Percentiles rank a stretch among this genome's conserved stretches.
phyloP scores from a whole-genome alignment of 2,797 vertebrate species.

The Crypturellus tataupa region DNA sequence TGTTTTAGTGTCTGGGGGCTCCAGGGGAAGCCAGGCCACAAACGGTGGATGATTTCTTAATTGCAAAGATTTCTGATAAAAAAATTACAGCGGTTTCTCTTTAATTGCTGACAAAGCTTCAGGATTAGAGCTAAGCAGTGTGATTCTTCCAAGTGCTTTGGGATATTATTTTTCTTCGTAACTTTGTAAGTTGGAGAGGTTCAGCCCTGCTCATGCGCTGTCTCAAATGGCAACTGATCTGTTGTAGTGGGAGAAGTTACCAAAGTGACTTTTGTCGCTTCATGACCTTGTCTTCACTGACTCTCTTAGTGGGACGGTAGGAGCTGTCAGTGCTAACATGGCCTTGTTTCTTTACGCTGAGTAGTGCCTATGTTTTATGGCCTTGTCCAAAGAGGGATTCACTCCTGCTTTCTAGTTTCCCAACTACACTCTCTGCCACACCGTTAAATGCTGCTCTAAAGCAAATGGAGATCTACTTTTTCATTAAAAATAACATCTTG shows the following conservation, averaged over 20 bases:
- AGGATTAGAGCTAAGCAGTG: neutral
- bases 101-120: slow-evolving; percentile 42
- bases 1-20: neutral
- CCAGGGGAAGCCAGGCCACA: neutral
- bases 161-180: neutral
- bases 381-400: neutral
- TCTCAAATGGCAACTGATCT: too few relatives aligned
- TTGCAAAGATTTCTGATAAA: neutral
- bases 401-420: neutral
- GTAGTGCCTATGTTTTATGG: neutral
- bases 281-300: neutral
- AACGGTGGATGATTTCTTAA: slow-evolving; percentile 38
- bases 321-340: neutral
- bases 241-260: neutral
- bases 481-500: neutral
- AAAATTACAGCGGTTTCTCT: slow-evolving; percentile 2
- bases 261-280: neutral
- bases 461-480: neutral
- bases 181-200: neutral
- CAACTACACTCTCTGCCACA: neutral
- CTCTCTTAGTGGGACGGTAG: neutral
- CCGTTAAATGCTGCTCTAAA: neutral
- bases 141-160: slow-evolving; percentile 32
- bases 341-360: neutral
- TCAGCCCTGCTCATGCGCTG: neutral